phyloP scores from a whole-genome alignment of 2,113 vertebrate species.

The Balaeniceps rex region DNA sequence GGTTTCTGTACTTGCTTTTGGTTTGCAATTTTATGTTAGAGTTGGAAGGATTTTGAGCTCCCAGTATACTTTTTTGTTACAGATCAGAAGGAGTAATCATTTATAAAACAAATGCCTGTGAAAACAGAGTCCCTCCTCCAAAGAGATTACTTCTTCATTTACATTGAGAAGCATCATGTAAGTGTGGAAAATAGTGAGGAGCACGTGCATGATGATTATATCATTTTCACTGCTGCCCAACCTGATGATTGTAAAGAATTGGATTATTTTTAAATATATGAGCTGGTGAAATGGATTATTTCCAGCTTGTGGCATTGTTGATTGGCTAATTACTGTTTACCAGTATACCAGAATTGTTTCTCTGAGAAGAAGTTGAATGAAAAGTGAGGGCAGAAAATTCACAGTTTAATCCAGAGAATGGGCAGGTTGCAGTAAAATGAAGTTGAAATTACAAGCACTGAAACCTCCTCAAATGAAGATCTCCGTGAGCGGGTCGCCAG shows the following conservation, averaged over 20 bases:
- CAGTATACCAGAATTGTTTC: neutral
- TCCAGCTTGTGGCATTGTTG: neutral
- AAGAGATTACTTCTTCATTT: neutral
- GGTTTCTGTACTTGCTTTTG: neutral
- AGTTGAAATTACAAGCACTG: neutral
- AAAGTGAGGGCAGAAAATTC: neutral
- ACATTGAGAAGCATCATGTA: neutral
- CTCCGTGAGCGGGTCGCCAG: neutral
- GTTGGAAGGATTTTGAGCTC: neutral
- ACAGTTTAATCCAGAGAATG: neutral
- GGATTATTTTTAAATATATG: neutral
- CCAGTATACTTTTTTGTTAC: neutral
- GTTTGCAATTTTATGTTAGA: neutral
- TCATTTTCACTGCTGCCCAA: neutral
- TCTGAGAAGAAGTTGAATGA: neutral
- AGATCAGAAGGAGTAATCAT: neutral
- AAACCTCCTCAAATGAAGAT: neutral
- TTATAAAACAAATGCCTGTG: neutral
- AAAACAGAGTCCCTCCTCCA: neutral
- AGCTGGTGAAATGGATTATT: neutral
- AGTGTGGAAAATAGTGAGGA: neutral
- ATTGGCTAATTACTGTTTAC: slow-evolving; percentile 17
- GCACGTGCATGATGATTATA: neutral
- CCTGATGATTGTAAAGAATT: neutral
- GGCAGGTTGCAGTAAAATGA: neutral